A percentile compares a stretch with the other conserved stretches of the same genome.
Conservation (phyloP, 1,140 invertebrate genomes). For the Popillia japonica region DNA sequence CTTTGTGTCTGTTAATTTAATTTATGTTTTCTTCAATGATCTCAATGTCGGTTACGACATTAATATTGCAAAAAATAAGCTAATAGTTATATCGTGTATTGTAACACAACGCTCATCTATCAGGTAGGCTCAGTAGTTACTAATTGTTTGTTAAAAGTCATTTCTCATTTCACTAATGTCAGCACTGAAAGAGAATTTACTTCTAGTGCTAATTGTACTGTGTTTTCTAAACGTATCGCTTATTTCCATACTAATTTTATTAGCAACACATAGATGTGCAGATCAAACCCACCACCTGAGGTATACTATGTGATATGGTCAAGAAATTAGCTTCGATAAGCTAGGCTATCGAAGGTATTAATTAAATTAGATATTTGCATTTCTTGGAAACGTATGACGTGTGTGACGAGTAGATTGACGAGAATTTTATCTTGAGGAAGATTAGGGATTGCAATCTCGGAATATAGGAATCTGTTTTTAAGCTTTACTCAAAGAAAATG, state of each 20-base stretch:
- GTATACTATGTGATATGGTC: constrained; percentile 1
- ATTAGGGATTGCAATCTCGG: background rate
- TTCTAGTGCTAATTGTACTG: background rate
- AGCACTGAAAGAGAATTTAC: constrained; percentile 24
- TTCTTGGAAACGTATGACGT: no score
- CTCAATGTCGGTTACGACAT: no score
- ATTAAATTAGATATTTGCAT: no score
- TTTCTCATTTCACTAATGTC: background rate
- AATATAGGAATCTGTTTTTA: background rate
- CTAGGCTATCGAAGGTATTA: no score
- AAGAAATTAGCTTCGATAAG: background rate
- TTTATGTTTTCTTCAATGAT: no score
- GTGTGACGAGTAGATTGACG: background rate
- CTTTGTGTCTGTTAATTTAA: no score
- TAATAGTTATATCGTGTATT: no score
- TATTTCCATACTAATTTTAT: background rate
- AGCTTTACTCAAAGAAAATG: no score
- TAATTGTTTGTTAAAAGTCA: no score
- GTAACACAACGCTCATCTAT: no score
- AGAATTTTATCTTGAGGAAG: background rate
- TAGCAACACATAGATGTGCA: background rate
- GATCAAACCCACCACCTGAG: background rate
- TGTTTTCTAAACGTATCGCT: background rate
- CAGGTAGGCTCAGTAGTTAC: no score
- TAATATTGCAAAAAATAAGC: no score